Conservation (phyloP, 2,113 vertebrate species). For the Rhinolophus ferrumequinum region DNA sequence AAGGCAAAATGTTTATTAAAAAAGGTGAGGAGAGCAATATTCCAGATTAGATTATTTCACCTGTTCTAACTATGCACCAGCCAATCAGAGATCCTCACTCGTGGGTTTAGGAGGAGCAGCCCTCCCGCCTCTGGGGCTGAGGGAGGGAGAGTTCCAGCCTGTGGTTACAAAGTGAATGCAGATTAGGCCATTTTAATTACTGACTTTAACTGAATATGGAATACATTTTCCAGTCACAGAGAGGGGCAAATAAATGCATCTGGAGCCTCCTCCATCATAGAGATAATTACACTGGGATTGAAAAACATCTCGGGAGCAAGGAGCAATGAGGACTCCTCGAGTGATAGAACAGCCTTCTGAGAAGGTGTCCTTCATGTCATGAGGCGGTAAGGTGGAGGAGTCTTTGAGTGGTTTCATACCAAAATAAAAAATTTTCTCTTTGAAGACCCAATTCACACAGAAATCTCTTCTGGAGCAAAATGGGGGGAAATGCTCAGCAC, state of each 20-base stretch:
- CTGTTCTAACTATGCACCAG: slow-evolving; percentile 54
- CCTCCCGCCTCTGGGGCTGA: neutral
- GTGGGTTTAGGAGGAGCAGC: neutral
- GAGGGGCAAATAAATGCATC: slow-evolving; percentile 57
- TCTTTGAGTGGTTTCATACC: neutral
- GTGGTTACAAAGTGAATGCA: slow-evolving; percentile 49
- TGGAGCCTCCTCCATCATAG: slow-evolving; percentile 59
- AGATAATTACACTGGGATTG: slow-evolving; percentile 65
- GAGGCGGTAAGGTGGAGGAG: neutral
- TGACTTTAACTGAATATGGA: slow-evolving; percentile 59
- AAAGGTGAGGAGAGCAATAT: slow-evolving; percentile 81
- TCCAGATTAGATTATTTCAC: slow-evolving; percentile 82
- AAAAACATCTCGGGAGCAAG: slow-evolving; percentile 17
- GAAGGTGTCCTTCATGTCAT: neutral
- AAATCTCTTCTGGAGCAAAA: neutral
- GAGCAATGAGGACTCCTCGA: neutral
- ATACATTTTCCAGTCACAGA: slow-evolving; percentile 69
- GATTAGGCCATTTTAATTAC: slow-evolving; percentile 70
- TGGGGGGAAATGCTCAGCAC: neutral
- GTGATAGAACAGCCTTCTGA: neutral
- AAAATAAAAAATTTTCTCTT: neutral
- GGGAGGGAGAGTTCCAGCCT: neutral
- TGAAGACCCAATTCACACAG: neutral
- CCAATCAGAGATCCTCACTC: slow-evolving; percentile 51
- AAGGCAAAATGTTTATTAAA: slow-evolving; percentile 86